Conservation (phyloP, 2,113 vertebrate species). For the Cairina moschata region DNA sequence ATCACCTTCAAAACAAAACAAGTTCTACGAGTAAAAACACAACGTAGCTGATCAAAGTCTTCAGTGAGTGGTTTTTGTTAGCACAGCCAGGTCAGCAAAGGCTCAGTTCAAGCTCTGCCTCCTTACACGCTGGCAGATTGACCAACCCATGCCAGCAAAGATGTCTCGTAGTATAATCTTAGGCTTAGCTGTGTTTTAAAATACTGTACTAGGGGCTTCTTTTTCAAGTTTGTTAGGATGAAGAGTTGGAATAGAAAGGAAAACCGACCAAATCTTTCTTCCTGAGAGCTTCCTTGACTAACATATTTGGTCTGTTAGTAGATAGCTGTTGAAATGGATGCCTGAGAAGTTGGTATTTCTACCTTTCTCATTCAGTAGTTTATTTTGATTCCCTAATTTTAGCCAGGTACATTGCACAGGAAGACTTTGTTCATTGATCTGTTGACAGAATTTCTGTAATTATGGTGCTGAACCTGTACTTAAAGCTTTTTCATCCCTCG, state of each 20-base stretch:
- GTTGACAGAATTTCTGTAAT: slow-evolving; percentile 82
- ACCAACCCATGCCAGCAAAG: not conserved
- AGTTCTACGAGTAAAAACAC: not conserved
- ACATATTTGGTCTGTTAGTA: not conserved
- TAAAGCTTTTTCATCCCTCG: slow-evolving; percentile 61
- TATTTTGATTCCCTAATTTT: slow-evolving; percentile 86
- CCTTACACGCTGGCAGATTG: not conserved
- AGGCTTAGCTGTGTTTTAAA: not conserved
- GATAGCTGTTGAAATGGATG: slow-evolving; percentile 88
- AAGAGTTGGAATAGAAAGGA: not conserved
- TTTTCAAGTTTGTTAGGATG: not conserved
- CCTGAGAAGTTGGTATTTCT: slow-evolving; percentile 98
- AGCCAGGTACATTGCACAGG: slow-evolving; percentile 96
- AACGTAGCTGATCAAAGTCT: not conserved
- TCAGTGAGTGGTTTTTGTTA: not conserved
- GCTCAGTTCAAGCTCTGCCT: not conserved
- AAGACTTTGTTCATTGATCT: slow-evolving; percentile 82
- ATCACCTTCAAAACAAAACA: not conserved
- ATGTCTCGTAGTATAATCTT: not conserved
- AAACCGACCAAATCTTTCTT: not conserved
- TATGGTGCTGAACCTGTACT: slow-evolving; percentile 76
- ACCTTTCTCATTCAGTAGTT: slow-evolving; percentile 89
- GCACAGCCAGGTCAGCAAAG: not conserved
- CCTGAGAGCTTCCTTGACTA: not conserved
- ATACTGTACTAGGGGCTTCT: not conserved